Evolutionary conservation across 2,113 vertebrate species (phyloP), one percentile per base, ranked within the genome.

Genomic region (Natator depressus): DNA sequence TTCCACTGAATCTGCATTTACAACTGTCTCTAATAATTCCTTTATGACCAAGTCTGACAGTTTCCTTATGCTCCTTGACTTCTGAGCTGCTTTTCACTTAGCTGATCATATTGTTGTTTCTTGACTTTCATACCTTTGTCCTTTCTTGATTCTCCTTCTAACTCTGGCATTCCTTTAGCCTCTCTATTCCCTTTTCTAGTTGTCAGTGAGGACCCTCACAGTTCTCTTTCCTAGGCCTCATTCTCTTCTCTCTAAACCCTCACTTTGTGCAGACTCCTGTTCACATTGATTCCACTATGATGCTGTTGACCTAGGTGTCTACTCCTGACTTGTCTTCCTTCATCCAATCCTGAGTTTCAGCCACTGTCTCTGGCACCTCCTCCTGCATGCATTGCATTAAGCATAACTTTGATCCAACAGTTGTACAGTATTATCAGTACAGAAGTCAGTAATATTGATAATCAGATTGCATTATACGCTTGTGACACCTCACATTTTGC

Each of bases 211-310:
- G 51, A 46, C 4, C 2, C 14, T 84, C 81, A 42, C 10, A 80
- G 10, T 53, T 3, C 1, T 50, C 0, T 5, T 0, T 19, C n/a
- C 3, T 2, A 47, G 16, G 31, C 8, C 22, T 87, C 6, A 29
- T 19, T 72, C 29, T 92, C 4, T 3, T 89, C 25, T 72, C 35
- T 10, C 13, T 20, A 3, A 93, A 25, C 4, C 81, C 50, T 10
- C 57, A 29, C 38, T 92, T 85, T 78, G 16, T 38, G n/a, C 4
- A 38, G 85, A 75, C 29, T 35, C 72, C 1, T 59, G 10, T 38
- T 50, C 83, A 10, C 11, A 49, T 10, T 35, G 1, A 83, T 83
- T 25, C 69, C 35, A 46, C 1, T n/a, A 2, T 62, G 46, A 22
- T 10, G 4, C 49, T 88, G 29, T 3, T 82, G 25, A 79, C 57